Evolutionary conservation across 2,888 invertebrate species (phyloP).

Genomic region (Dynastes hyllus): DNA sequence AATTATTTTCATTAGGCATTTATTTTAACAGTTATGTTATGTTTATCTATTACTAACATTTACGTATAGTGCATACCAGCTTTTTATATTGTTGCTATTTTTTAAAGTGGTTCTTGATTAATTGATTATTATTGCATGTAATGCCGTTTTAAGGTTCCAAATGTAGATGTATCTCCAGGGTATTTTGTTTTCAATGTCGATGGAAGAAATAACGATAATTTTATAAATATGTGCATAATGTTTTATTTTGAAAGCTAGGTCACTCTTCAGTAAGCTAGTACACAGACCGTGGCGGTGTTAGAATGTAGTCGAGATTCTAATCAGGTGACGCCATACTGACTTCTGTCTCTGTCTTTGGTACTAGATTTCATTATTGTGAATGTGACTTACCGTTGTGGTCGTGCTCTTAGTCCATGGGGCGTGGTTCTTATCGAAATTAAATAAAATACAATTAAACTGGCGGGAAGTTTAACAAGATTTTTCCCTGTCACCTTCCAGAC

Average conservation of each 20-base stretch:
- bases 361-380: constrained; percentile 52
- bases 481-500: constrained; percentile 37
- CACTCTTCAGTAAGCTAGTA: not conserved
- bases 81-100: no score
- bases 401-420: constrained; percentile 38
- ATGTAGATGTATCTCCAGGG: no score
- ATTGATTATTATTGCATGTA: no score
- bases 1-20: no score
- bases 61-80: no score
- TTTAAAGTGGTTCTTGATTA: no score
- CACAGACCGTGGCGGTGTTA: constrained; percentile 32
- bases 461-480: constrained; percentile 26
- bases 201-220: not conserved
- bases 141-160: no score
- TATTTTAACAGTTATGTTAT: no score
- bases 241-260: constrained; percentile 38
- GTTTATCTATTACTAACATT: no score
- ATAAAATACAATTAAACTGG: constrained; percentile 49
- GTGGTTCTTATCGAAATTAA: constrained; percentile 51
- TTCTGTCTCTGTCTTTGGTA: constrained; percentile 45
- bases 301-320: constrained; percentile 51
- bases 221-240: constrained; percentile 1
- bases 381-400: constrained; percentile 47
- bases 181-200: not conserved
- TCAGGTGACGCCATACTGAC: constrained; percentile 52